phyloP scores from a whole-genome alignment of 2,113 vertebrate genomes.

The Orientallactaga bullata region DNA sequence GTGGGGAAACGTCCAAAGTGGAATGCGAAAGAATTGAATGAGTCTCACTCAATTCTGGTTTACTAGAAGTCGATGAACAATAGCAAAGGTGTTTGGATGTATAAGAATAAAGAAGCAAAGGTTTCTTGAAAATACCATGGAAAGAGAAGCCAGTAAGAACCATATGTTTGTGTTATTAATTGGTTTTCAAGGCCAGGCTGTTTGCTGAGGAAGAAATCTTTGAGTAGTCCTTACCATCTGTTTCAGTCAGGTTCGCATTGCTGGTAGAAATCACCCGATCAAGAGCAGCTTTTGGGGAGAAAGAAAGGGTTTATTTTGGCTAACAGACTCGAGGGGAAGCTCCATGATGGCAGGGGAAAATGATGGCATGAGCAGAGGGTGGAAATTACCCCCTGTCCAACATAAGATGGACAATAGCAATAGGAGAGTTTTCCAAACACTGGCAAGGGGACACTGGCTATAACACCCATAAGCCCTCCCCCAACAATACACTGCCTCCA shows the following conservation, averaged over 20 bases:
- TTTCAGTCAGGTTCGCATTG: neutral
- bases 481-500: too few species aligned
- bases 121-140: neutral
- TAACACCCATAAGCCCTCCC: too few species aligned
- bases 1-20: neutral
- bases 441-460: too few species aligned
- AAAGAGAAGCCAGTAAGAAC: neutral
- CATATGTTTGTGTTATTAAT: neutral
- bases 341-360: too few species aligned
- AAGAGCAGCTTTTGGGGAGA: too few species aligned
- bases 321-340: too few species aligned
- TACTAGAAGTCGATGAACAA: neutral
- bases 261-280: too few species aligned
- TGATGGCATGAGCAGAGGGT: too few species aligned
- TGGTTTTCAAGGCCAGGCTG: neutral
- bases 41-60: neutral
- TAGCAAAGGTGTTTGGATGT: neutral
- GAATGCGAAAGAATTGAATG: neutral
- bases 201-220: neutral
- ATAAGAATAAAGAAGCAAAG: neutral
- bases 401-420: too few species aligned
- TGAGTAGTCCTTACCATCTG: neutral
- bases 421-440: too few species aligned
- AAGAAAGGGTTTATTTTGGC: too few species aligned
- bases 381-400: too few species aligned